Evolutionary conservation across 2,888 invertebrate species (phyloP), one percentile per base, ranked within the genome.

Genomic region (Microplitis manilae): DNA sequence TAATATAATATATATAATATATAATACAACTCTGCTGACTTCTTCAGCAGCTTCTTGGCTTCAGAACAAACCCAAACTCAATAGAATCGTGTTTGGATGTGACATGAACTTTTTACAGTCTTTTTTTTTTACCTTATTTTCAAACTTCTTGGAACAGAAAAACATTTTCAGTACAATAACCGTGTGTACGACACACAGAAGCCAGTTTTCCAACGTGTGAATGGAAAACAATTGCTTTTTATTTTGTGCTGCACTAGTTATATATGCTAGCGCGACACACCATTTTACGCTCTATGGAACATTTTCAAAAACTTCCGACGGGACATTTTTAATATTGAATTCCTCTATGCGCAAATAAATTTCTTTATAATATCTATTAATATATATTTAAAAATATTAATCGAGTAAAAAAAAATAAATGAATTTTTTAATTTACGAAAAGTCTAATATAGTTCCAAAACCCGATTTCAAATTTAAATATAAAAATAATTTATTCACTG

Each of bases 141-240:
- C 41, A 41, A 72, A 50, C 9, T 72, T 73, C 67, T 50, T 40
- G 30, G 73, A 67, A 73, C n/a, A 20, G 39, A 13, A 71, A 67
- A 73, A 67, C 9, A 15, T 5, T 73, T 39, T 15, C 9, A 7
- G 30, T 30, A 13, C 50, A 50, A 50, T 41, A 40, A 72, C 62
- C 61, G 17, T 71, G 40, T 60, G 30, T 40, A 17, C 39, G 15
- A n/a, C 41, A 30, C 20, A 73, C 30, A 73, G 15, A 17, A 73
- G 67, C 50, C 73, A 73, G 50, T 65, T 67, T 59, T 59, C 60
- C 30, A 50, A 50, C 50, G 41, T 73, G 73, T 73, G 65, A 73
- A 67, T 67, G 13, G 2, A 50, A 50, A 50, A 50, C 50, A 50
- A 50, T 50, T 50, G 50, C 50, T 50, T 50, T 50, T 50, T 50